Evolutionary conservation across 2,888 invertebrate genomes (phyloP).

Genomic region (Cloeon dipterum): DNA sequence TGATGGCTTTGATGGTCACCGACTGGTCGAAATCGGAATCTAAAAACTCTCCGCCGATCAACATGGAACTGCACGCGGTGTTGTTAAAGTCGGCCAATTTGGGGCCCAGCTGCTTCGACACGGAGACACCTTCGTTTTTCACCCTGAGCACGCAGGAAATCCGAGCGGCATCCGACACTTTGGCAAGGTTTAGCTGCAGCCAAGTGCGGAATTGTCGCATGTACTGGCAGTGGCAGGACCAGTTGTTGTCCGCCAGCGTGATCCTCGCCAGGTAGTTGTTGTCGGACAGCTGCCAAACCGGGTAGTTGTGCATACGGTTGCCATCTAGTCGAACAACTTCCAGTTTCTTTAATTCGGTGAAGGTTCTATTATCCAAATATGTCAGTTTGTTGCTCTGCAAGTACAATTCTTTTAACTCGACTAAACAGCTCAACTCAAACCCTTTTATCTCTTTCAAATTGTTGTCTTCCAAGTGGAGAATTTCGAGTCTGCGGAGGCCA

Average conservation of each 20-base stretch:
- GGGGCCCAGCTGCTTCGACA: conserved; percentile 43
- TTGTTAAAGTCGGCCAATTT: conserved; percentile 50
- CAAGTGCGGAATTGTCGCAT: conserved; percentile 56
- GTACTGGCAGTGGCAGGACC: conserved; percentile 80
- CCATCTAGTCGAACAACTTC: conserved; percentile 67
- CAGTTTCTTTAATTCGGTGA: conserved; percentile 53
- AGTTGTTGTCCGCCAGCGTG: conserved; percentile 59
- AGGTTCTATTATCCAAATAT: conserved; percentile 66
- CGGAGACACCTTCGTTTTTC: conserved; percentile 23
- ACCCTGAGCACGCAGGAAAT: conserved; percentile 47
- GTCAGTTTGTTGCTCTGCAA: conserved; percentile 66
- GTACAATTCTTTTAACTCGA: conserved; percentile 64
- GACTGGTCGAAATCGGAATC: background rate
- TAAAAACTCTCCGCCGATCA: background rate
- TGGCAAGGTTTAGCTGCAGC: conserved; percentile 52
- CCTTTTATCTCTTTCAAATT: conserved; percentile 55
- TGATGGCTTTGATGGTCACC: conserved; percentile 30
- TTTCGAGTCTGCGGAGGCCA: conserved; percentile 52
- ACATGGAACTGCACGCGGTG: background rate
- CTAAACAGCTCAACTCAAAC: conserved; percentile 59
- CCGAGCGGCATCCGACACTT: conserved; percentile 54
- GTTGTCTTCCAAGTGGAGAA: conserved; percentile 74
- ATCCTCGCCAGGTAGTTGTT: conserved; percentile 77
- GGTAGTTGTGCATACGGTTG: conserved; percentile 58
- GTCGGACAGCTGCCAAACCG: conserved; percentile 62